Base-by-base conservation (phyloP, 2,888 invertebrate species). In the Mesodorylaimus sp. region DNA sequence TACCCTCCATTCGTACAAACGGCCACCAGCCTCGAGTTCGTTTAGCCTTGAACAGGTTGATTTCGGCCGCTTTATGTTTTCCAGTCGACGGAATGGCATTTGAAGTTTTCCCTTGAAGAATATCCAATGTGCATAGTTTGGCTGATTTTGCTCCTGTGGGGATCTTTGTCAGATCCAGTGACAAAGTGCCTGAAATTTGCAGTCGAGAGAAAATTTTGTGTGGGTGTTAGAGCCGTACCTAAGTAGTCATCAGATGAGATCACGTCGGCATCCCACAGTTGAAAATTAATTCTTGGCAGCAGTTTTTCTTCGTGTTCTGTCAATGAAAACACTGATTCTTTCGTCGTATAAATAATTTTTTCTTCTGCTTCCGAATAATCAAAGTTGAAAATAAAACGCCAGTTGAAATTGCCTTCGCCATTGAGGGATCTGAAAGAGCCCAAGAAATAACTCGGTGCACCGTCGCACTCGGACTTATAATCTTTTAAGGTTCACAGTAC, bases 351-450 rank as follows among this genome's bases (percentile, higher is more conserved):
- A 1, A 85, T 74, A 64, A 85, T 75, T 69, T 77, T 79, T 61
- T 80, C 79, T 64, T 85, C 83, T 1, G 79, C 75, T 48, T 75
- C 74, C 43, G 81, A 74, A 64, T 83, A 88, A 53, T 77, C 75
- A 54, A 88, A 77, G 7, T 75, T 74, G 61, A 85, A 88, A 54
- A 86, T 72, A 73, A 88, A 84, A 57, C 86, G 73, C 86, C 87
- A 88, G 69, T 88, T 88, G 70, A 88, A 87, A 64, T 77, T 78
- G 0, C 81, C 83, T 58, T 81, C 81, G 1, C 84, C 84, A 10
- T 75, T 77, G 50, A 79, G 62, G 10, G 80, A 83, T 50, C 70
- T 70, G 58, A 2, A 43, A 24, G 25, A 37, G 50, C 5, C 46
- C 27, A 45, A n/a, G n/a, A 58, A 1, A 36, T n/a, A n/a, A n/a